Base-by-base conservation (phyloP, 2,888 invertebrate genomes). In the Pasiphila rectangulata region DNA sequence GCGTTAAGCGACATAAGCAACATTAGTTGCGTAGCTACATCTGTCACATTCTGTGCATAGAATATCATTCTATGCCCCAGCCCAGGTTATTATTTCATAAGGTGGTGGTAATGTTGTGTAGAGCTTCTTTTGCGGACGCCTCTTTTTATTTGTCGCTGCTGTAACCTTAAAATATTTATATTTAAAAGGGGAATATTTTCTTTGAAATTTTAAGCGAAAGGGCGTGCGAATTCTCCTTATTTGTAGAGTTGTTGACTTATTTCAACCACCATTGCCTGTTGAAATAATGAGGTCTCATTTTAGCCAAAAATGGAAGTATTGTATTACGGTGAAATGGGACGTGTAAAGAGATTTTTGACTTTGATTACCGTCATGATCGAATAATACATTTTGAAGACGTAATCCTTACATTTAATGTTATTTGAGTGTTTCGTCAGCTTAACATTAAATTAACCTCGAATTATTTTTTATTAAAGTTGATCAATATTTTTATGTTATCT, bases 31-130 rank as follows among this genome's bases (percentile, higher is more conserved):
- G 6, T 15, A 45, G 27, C 27, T 34, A 35, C 25, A 39, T 39
- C 15, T 34, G 45, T 7, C 29, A 9, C n/a, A 16, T n/a, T n/a
- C 20, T 12, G 15, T 20, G 15, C 39, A 10, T 27, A 20, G 20
- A 34, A 21, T 21, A 32, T 38, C 34, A 45, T 34, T 45, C 34
- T 34, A 24, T 34, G 19, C 16, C 10, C 17, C 34, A 20, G 21
- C 32, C 23, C 6, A 12, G 17, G 46, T 46, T 46, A 40, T 47
- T 47, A 47, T 42, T 42, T 47, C 32, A 47, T 42, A 39, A 34
- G 30, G 32, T 35, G 35, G 29, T 17, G 23, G 30, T 10, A 42
- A 41, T 41, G 32, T 37, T 47, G 25, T 32, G 42, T 32, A 32
- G 35, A 42, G 37, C 47, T 25, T 34, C 38, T 43, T 42, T 35